phyloP scores from a whole-genome alignment of 1,140 invertebrate species.

The Polyergus mexicanus region DNA sequence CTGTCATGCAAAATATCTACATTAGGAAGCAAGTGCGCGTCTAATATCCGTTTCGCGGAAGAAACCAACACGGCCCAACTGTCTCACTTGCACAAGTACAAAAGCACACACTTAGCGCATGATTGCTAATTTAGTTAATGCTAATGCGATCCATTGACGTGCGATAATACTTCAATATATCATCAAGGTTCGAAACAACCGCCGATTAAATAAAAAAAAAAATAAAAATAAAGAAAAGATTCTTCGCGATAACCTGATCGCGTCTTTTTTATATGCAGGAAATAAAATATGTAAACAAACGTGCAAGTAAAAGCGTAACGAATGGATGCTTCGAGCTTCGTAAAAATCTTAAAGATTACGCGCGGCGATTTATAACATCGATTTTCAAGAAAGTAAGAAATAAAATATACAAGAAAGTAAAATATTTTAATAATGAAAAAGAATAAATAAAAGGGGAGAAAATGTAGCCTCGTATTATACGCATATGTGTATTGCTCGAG shows the following conservation, averaged over 20 bases:
- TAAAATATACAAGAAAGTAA: not conserved
- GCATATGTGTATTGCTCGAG: too few relatives aligned
- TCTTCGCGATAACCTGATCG: slow-evolving; percentile 5
- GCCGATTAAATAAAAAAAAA: not conserved
- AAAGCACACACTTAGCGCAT: slow-evolving; percentile 29
- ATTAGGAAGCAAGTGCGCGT: slow-evolving; percentile 1
- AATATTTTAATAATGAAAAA: not conserved
- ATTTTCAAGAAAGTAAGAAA: not conserved
- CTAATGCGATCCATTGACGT: slow-evolving; percentile 30
- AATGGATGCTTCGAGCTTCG: not conserved
- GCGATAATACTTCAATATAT: slow-evolving; percentile 3
- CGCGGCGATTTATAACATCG: not conserved
- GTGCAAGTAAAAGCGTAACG: not conserved
- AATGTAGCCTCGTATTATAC: too few relatives aligned
- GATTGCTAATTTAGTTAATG: slow-evolving; percentile 53
- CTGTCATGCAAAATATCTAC: slow-evolving; percentile 26
- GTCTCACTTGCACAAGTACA: not conserved
- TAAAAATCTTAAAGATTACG: not conserved
- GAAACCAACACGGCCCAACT: slow-evolving; percentile 9
- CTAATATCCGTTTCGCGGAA: not conserved
- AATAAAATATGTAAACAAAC: not conserved
- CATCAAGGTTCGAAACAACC: not conserved
- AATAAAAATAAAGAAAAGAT: not conserved
- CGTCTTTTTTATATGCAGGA: not conserved
- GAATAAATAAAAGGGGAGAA: too few relatives aligned